Evolutionary conservation across 2,797 vertebrate species (phyloP).

Genomic region (Tympanoctomys barrerae): DNA sequence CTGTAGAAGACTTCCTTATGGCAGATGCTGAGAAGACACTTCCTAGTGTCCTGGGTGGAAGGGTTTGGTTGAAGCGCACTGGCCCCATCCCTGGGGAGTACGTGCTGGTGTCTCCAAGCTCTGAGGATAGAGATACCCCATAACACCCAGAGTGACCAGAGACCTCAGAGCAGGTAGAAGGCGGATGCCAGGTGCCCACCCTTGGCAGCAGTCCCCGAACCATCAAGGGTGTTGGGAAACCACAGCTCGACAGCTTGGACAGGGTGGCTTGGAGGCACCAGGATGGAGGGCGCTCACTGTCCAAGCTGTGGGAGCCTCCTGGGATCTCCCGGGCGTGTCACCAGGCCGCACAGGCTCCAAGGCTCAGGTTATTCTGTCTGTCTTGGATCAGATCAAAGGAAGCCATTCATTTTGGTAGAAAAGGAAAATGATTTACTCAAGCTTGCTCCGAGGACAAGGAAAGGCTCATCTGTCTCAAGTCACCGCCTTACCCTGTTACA

Average conservation of each 20-base stretch:
- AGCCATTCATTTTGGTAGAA: not conserved
- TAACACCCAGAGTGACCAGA: not conserved
- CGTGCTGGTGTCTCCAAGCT: not conserved
- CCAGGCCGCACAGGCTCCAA: not conserved
- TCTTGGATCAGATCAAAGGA: not conserved
- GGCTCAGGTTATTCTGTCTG: not conserved
- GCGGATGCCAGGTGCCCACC: not conserved
- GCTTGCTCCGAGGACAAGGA: not conserved
- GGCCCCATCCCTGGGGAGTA: not conserved
- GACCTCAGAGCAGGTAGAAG: not conserved
- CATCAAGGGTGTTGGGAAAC: fast-evolving
- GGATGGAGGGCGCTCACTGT: not conserved
- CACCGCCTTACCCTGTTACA: not conserved
- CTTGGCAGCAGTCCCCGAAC: not conserved
- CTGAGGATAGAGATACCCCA: not conserved
- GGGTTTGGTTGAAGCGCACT: not conserved
- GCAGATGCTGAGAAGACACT: not conserved
- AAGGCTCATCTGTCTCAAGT: not conserved
- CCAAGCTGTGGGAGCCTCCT: not conserved
- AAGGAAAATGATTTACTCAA: not conserved
- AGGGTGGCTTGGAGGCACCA: not conserved
- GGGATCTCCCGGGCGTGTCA: not conserved
- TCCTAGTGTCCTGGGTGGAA: not conserved
- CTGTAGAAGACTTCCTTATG: not conserved
- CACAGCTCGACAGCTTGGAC: not conserved